These are phyloP conservation scores for Catalaphyllia jardinei DNA, from an alignment of 64 coral and sea anemone genomes.

Conservation along the genomic window DNA sequence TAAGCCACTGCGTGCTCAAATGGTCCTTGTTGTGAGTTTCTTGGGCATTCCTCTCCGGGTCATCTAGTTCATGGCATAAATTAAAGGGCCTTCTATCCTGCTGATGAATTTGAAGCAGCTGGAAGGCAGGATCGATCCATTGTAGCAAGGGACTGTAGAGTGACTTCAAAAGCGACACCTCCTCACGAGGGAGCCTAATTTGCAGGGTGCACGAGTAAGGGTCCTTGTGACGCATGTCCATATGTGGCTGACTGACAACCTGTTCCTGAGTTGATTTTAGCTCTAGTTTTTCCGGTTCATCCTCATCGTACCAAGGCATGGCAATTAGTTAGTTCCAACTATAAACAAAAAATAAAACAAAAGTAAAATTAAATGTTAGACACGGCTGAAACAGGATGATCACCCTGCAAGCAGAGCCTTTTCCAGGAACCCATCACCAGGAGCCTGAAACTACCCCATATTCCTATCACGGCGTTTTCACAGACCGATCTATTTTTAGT, in stretches of 20 bases:
- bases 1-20: constrained; percentile 80
- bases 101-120: constrained; percentile 69
- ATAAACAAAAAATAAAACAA: too few species aligned
- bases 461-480: too few species aligned
- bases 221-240: constrained; percentile 10
- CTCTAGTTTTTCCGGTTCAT: constrained; percentile 10
- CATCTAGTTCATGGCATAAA: constrained; percentile 12
- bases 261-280: constrained; percentile 4
- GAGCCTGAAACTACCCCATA: too few species aligned
- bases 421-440: too few species aligned
- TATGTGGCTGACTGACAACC: not conserved
- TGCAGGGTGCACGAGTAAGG: constrained; percentile 64
- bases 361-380: too few species aligned
- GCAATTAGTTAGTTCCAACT: not conserved
- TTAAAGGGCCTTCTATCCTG: constrained; percentile 6
- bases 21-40: not conserved
- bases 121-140: constrained; percentile 90
- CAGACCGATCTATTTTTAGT: too few species aligned
- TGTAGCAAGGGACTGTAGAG: constrained; percentile 76
- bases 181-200: constrained; percentile 59
- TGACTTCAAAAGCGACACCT: constrained; percentile 40
- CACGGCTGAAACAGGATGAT: too few species aligned
- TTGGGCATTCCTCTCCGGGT: not conserved
- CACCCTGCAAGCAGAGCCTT: too few species aligned
- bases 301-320: constrained; percentile 79